Percentiles rank a stretch among this genome's conserved stretches.
Evolutionary conservation across 2,888 invertebrate genomes (phyloP).

Genomic region (Oligia fasciuncula): DNA sequence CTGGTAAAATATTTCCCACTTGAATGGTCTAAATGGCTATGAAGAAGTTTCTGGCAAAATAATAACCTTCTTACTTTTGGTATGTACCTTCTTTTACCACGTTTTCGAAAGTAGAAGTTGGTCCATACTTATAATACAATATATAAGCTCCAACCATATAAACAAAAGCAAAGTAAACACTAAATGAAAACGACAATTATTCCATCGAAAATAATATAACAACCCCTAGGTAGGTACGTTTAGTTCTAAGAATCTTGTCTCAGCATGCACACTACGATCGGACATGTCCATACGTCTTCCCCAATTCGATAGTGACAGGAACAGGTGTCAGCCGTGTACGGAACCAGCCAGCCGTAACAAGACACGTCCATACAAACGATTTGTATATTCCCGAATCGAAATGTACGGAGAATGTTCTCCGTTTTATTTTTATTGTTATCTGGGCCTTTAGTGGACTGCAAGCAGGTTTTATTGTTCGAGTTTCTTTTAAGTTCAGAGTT

Average conservation of each 20-base stretch:
- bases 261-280: constrained; percentile 44
- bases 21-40: not conserved
- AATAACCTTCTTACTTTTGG: not conserved
- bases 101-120: not conserved
- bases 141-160: not conserved
- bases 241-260: constrained; percentile 48
- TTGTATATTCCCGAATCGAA: constrained; percentile 72
- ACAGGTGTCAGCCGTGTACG: constrained; percentile 78
- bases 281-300: constrained; percentile 71
- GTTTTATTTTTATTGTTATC: constrained; percentile 74
- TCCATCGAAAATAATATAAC: not conserved
- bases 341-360: constrained; percentile 68
- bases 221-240: not conserved
- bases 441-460: constrained; percentile 55
- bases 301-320: constrained; percentile 76
- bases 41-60: not conserved
- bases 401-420: constrained; percentile 65
- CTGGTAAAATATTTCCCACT: not conserved
- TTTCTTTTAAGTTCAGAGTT: constrained; percentile 50
- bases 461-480: constrained; percentile 55
- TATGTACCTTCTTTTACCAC: not conserved
- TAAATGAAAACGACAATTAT: not conserved
- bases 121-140: not conserved
- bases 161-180: not conserved
- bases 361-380: constrained; percentile 73